Evolutionary conservation across 2,113 vertebrate genomes (phyloP), one percentile per base, ranked within the genome.

Genomic region (Coptodon bakossiorum): DNA sequence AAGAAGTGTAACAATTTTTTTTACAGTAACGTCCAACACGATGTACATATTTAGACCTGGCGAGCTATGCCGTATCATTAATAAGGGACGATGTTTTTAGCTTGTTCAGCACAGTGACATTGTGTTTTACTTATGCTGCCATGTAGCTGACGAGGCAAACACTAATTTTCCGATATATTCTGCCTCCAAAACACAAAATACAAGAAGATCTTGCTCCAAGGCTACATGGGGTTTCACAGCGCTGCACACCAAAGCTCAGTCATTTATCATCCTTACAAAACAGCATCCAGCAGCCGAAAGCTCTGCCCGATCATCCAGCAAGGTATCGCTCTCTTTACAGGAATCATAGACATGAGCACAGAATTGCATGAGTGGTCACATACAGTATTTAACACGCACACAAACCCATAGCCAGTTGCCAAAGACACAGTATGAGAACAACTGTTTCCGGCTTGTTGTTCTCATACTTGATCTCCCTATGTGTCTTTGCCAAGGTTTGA

Each of bases 181-280:
- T 63, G 9, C 68, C 34, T 68, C 43, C 85, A 85, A 22, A 80
- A 17, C 14, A 12, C 73, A 50, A 31, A 43, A 80, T 40, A 16
- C 78, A 85, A 57, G 82, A 83, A 50, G 52, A 86, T 88, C 83
- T 66, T 52, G 56, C 87, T 90, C 80, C 81, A 83, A 90, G 89
- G 93, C 88, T 81, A 87, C 85, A 87, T 61, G 68, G 73, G 66
- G 93, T 87, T 93, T 92, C 92, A 93, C 81, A 90, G 54, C 92
- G 86, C 87, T 71, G 57, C 29, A 4, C 40, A 40, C 86, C 84
- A 86, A 76, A 89, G 83, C 81, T 89, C 80, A 9, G 82, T 87
- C 92, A 93, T 96, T 95, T 94, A 95, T 96, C 94, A 93, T 93
- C 92, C 88, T 90, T 84, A 90, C 90, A 90, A 93, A 94, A 93